Evolutionary conservation across 2,888 invertebrate species (phyloP), one percentile per base, ranked within the genome.

Genomic region (Mythimna impura): DNA sequence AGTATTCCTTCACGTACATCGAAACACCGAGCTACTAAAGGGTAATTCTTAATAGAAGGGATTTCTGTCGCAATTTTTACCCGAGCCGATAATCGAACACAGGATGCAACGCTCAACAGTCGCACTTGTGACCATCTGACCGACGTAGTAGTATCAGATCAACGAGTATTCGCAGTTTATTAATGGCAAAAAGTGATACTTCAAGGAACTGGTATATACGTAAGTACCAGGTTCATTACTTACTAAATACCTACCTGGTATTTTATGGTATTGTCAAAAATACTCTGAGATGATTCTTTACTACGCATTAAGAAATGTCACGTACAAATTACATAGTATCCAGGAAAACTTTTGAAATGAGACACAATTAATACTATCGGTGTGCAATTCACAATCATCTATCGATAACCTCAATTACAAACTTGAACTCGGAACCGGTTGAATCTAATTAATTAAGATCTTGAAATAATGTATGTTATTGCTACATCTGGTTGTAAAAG

Each of bases 391-490:
- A 52, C 40, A 52, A 57, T 76, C 73, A 63, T 63, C 52, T 36
- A 20, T 40, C 6, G 76, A 76, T 76, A 81, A 76, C 76, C 76
- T 75, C 76, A 76, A 75, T 75, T 81, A 76, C 43, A 75, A 58
- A 36, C 5, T 5, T 43, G 52, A 36, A 34, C 64, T 30, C n/a
- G 10, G 25, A 58, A 58, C 52, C 75, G 34, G 75, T 47, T 30
- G 52, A 34, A 47, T 58, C 36, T 20, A 75, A 54, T 40, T 60
- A 81, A 74, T 74, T 63, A 58, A 20, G 43, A 54, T 58, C 66
- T 54, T 54, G 58, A 54, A 75, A 65, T 81, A 52, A 63, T 76
- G 0, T n/a, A 58, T 25, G 14, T 58, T 43, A 30, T 57, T 73
- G 36, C 50, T 12, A 43, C 62, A 62, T 52, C 8, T 57, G 9